Conservation (phyloP, 2,797 vertebrate species). For the Acipenser transmontanus region DNA sequence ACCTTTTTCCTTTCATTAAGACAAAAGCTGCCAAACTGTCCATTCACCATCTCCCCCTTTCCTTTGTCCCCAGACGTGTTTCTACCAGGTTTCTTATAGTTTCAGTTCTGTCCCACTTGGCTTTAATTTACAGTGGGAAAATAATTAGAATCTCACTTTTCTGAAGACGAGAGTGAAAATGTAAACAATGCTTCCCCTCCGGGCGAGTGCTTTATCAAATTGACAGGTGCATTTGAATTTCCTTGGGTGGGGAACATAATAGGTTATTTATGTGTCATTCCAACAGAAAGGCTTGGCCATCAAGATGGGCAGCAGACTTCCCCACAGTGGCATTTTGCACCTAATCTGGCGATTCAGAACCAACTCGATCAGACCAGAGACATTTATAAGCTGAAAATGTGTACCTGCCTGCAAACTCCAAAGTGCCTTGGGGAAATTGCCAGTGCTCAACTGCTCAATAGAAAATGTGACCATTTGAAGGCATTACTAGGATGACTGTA, state of each 20-base stretch:
- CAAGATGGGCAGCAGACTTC: too few relatives aligned
- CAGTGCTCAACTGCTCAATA: too few relatives aligned
- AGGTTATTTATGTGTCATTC: slow-evolving; percentile 98
- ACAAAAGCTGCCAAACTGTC: slow-evolving; percentile 43
- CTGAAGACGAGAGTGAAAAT: slow-evolving; percentile 98
- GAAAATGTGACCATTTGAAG: too few relatives aligned
- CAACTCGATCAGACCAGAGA: too few relatives aligned
- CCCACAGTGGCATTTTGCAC: too few relatives aligned
- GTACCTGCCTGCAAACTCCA: too few relatives aligned
- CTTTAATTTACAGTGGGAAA: slow-evolving; percentile 99
- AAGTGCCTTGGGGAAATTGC: too few relatives aligned
- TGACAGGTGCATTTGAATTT: slow-evolving; percentile 99
- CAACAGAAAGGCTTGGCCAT: slow-evolving; percentile 41
- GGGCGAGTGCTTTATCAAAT: slow-evolving; percentile 99
- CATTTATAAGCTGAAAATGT: too few relatives aligned
- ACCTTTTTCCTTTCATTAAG: slow-evolving; percentile 23
- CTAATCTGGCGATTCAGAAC: too few relatives aligned
- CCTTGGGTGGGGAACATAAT: slow-evolving; percentile 94
- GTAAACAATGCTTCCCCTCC: slow-evolving; percentile 99
- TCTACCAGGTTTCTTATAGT: slow-evolving; percentile 55
- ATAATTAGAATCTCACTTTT: slow-evolving; percentile 99
- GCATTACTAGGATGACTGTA: too few relatives aligned
- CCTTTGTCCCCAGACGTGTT: slow-evolving; percentile 11
- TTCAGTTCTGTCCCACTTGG: slow-evolving; percentile 83
- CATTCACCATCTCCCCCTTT: slow-evolving; percentile 20